These are phyloP conservation scores for Latrodectus geometricus DNA, from an alignment of 1,140 invertebrate species.

Conservation along the genomic window DNA sequence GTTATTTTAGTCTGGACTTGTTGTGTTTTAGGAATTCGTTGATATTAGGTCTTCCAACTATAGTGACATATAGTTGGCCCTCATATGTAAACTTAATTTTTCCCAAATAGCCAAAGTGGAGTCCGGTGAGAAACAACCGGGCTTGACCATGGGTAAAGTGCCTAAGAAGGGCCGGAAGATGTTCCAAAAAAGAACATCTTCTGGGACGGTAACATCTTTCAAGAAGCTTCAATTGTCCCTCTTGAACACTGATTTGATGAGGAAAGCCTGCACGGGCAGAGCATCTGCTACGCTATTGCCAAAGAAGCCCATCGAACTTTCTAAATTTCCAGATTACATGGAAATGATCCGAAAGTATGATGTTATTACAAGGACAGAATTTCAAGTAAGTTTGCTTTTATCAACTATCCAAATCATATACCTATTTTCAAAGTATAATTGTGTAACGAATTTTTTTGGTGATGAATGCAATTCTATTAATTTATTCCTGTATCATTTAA, in stretches of 20 bases:
- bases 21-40: no score
- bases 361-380: slow-evolving; percentile 63
- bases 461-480: no score
- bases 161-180: slow-evolving; percentile 53
- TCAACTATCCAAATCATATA: not conserved
- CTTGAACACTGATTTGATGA: slow-evolving; percentile 61
- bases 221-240: slow-evolving; percentile 64
- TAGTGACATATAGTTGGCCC: not conserved
- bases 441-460: no score
- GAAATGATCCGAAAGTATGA: slow-evolving; percentile 63
- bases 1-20: no score
- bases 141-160: slow-evolving; percentile 44
- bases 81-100: not conserved
- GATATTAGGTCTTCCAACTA: no score
- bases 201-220: slow-evolving; percentile 61
- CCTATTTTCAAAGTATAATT: no score
- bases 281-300: slow-evolving; percentile 60
- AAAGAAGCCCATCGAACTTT: slow-evolving; percentile 63
- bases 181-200: slow-evolving; percentile 41
- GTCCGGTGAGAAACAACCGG: not conserved
- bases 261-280: slow-evolving; percentile 53
- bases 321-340: slow-evolving; percentile 60
- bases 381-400: slow-evolving; percentile 53
- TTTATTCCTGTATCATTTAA: no score
- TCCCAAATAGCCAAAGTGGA: slow-evolving; percentile 38